Evolutionary conservation across 2,113 vertebrate genomes (phyloP).

Genomic region (Ginglymostoma cirratum): DNA sequence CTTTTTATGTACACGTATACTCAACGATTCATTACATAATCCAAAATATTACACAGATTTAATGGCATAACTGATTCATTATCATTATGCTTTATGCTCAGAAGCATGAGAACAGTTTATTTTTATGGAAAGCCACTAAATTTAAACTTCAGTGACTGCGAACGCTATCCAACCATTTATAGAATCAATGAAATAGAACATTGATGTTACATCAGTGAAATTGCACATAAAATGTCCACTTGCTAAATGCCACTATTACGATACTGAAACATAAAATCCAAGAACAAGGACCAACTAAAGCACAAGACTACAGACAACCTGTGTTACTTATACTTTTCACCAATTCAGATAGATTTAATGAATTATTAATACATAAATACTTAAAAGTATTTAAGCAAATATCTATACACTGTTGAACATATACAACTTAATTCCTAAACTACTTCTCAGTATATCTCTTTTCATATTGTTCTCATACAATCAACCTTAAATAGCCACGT

Average conservation of each 20-base stretch:
- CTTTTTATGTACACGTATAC: neutral
- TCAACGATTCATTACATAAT: neutral
- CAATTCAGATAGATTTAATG: neutral
- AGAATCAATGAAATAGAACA: slow-evolving; percentile 40
- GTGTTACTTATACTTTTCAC: neutral
- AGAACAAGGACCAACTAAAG: neutral
- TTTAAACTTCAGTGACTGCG: neutral
- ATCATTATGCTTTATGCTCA: neutral
- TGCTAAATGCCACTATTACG: neutral
- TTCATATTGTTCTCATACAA: neutral
- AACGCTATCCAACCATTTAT: slow-evolving; percentile 32
- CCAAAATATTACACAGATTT: neutral
- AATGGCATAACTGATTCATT: neutral
- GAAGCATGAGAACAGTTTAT: neutral
- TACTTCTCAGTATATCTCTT: neutral
- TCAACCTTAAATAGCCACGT: neutral
- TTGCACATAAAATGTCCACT: neutral
- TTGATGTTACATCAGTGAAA: neutral
- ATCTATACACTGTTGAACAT: neutral
- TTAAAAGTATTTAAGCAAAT: neutral
- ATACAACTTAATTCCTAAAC: neutral
- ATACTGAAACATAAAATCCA: neutral
- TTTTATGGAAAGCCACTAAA: neutral
- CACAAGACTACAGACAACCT: neutral
- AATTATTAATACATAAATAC: neutral